Percentiles rank a stretch among this genome's conserved stretches.
phyloP scores from a whole-genome alignment of 2,113 vertebrate genomes.

The Pontoporia blainvillei region DNA sequence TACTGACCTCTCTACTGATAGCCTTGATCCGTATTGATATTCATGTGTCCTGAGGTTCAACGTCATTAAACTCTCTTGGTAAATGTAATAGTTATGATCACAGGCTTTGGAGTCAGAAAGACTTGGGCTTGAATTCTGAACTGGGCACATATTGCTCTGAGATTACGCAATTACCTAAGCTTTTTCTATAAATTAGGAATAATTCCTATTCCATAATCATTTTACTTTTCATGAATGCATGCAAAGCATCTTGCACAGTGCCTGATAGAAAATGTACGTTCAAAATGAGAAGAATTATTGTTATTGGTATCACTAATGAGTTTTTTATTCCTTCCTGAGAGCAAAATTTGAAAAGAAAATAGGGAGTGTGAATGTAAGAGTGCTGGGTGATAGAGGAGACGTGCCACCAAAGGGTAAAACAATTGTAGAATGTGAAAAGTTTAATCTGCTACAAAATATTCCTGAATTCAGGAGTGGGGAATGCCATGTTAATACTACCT shows the following conservation, averaged over 20 bases:
- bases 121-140: not conserved
- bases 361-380: not conserved
- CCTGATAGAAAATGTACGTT: not conserved
- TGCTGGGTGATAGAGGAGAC: not conserved
- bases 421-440: not conserved
- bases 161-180: not conserved
- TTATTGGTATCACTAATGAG: not conserved
- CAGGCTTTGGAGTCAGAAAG: not conserved
- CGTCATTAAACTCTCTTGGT: not conserved
- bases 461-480: not conserved
- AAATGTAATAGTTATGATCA: not conserved
- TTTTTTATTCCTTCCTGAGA: not conserved
- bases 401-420: not conserved
- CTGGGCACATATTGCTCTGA: not conserved
- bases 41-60: not conserved
- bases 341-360: not conserved
- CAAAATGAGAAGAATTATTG: not conserved
- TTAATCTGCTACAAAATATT: not conserved
- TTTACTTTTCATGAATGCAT: not conserved
- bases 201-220: not conserved
- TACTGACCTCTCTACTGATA: not conserved
- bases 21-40: not conserved
- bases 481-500: not conserved
- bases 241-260: not conserved
- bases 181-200: not conserved